phyloP scores from a whole-genome alignment of 1,140 invertebrate genomes.

The Brachionus sp. region DNA sequence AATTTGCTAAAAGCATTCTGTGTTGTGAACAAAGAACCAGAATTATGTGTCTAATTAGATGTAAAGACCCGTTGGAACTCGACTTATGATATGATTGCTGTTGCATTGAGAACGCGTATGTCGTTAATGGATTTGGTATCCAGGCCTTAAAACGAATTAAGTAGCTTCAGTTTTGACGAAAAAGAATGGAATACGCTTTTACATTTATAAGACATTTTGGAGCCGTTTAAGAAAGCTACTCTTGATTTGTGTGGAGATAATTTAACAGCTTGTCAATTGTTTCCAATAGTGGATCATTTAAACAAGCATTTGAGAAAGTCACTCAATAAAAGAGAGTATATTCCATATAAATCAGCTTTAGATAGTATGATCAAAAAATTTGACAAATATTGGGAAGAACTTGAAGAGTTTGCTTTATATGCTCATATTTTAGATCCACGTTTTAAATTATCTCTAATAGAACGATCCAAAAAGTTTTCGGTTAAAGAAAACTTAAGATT shows the following conservation, averaged over 20 bases:
- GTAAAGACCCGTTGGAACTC: not conserved
- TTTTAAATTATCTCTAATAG: not conserved
- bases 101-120: not conserved
- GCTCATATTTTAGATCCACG: not conserved
- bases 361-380: not conserved
- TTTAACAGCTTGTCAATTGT: conserved; percentile 1
- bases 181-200: not conserved
- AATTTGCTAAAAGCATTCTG: not conserved
- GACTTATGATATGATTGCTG: not conserved
- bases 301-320: not conserved
- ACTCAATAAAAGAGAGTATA: not conserved
- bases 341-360: not conserved
- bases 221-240: conserved; percentile 1
- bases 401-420: not conserved
- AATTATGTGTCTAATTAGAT: not conserved
- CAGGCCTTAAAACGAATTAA: not conserved
- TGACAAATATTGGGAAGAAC: conserved; percentile 13
- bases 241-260: not conserved
- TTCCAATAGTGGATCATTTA: not conserved
- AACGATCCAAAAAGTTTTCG: not conserved
- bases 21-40: conserved; percentile 4
- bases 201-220: not conserved
- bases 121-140: conserved; percentile 1
- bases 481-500: not conserved
- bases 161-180: not conserved